These are phyloP conservation scores for Drosophila paranaensis DNA, from an alignment of 2,888 invertebrate species.

Conservation along the genomic window DNA sequence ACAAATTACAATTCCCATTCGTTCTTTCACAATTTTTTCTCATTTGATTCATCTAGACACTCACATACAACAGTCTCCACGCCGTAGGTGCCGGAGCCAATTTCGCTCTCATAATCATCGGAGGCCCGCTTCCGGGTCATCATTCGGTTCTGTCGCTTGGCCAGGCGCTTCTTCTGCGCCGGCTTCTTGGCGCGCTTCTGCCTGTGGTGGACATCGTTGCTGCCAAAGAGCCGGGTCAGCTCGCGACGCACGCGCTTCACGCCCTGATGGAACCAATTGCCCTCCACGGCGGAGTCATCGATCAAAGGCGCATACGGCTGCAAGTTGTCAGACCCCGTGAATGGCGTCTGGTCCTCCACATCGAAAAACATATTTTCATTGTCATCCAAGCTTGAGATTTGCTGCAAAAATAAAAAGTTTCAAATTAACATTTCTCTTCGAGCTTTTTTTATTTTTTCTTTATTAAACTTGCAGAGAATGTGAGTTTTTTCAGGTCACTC, in stretches of 20 bases:
- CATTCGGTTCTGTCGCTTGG: slow-evolving; percentile 25
- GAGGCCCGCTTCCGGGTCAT: slow-evolving; percentile 51
- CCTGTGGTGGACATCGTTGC: slow-evolving; percentile 27
- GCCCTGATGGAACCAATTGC: slow-evolving; percentile 76
- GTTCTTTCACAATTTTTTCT: neutral
- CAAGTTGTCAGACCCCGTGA: slow-evolving; percentile 14
- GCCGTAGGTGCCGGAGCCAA: slow-evolving; percentile 65
- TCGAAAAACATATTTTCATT: slow-evolving; percentile 69
- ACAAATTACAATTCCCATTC: slow-evolving; percentile 2
- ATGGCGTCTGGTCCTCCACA: slow-evolving; percentile 73
- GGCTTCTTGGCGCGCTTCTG: slow-evolving; percentile 30
- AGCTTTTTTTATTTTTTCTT: neutral
- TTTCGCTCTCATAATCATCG: slow-evolving; percentile 53
- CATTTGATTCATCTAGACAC: slow-evolving; percentile 25
- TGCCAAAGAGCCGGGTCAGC: slow-evolving; percentile 76
- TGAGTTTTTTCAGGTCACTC: neutral
- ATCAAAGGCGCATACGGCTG: slow-evolving; percentile 37
- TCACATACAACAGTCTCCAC: slow-evolving; percentile 61
- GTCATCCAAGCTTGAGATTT: slow-evolving; percentile 58
- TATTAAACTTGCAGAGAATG: neutral
- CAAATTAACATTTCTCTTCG: no score
- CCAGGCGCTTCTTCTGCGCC: neutral
- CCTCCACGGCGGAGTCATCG: slow-evolving; percentile 43
- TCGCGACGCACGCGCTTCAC: slow-evolving; percentile 82
- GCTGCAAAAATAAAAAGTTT: slow-evolving; percentile 42